A percentile compares a stretch with the other conserved stretches of the same genome.
Conservation (phyloP, 2,113 vertebrate genomes). For the Pseudorectes ferrugineus region DNA sequence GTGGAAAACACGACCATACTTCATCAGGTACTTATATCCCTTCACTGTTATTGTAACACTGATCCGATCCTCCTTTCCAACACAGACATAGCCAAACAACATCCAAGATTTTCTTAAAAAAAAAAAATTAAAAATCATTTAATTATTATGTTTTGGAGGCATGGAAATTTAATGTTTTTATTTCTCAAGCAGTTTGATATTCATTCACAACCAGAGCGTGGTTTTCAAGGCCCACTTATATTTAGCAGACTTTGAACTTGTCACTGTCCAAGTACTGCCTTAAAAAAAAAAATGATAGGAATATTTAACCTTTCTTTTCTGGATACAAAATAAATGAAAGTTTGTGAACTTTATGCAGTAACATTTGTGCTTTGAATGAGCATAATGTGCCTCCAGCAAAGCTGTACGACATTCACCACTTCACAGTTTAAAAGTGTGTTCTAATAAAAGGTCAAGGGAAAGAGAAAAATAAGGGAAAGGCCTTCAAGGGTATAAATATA, state of each 20-base stretch:
- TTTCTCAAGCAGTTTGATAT: not conserved
- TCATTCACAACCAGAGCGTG: not conserved
- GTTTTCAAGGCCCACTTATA: not conserved
- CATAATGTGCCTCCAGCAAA: slow-evolving; percentile 46
- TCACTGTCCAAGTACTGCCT: slow-evolving; percentile 23
- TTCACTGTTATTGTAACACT: not conserved
- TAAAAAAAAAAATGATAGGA: not conserved
- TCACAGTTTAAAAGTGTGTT: slow-evolving; percentile 61
- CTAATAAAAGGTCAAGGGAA: slow-evolving; percentile 67
- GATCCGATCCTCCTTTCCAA: not conserved
- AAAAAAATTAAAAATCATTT: not conserved
- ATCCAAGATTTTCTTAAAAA: not conserved
- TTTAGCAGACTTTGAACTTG: slow-evolving; percentile 41
- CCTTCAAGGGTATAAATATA: slow-evolving; percentile 28
- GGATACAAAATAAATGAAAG: slow-evolving; percentile 49
- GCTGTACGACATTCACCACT: slow-evolving; percentile 24
- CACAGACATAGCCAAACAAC: not conserved
- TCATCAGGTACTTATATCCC: not conserved
- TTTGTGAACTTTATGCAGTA: slow-evolving; percentile 48
- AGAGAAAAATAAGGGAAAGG: not conserved
- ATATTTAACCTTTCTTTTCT: slow-evolving; percentile 62
- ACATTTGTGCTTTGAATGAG: slow-evolving; percentile 35
- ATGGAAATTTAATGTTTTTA: not conserved
- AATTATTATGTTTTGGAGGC: not conserved
- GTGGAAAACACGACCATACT: not conserved